Conservation (phyloP, 2,797 vertebrate genomes). For the Hippocampus kuda region DNA sequence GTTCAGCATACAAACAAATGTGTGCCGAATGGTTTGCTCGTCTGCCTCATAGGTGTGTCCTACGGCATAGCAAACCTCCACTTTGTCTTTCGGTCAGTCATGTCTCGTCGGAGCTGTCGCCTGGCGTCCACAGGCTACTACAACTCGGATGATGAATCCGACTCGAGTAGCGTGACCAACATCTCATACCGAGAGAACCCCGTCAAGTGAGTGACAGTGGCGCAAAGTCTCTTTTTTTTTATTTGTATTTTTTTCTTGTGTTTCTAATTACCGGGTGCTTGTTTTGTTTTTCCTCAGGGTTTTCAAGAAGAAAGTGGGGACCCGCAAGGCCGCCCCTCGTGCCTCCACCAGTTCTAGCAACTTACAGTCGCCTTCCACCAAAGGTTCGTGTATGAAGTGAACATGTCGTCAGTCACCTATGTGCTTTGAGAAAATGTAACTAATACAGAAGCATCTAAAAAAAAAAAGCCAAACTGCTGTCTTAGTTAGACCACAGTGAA, state of each 20-base stretch:
- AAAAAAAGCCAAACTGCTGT: too few relatives aligned
- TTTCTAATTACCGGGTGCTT: neutral
- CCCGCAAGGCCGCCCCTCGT: constrained; percentile 27
- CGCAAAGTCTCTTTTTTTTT: neutral
- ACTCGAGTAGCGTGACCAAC: constrained; percentile 54
- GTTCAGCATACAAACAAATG: too few relatives aligned
- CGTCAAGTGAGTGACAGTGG: constrained; percentile 44
- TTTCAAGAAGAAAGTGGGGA: constrained; percentile 56
- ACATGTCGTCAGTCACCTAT: neutral
- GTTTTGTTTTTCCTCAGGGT: constrained; percentile 50
- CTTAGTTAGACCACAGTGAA: too few relatives aligned
- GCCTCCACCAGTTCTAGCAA: constrained; percentile 22
- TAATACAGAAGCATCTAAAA: neutral
- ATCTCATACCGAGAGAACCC: constrained; percentile 61
- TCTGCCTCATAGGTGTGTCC: neutral
- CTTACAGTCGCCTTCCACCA: constrained; percentile 1
- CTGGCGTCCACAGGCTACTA: constrained; percentile 56
- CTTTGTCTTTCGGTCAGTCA: constrained; percentile 31
- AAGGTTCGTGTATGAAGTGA: constrained; percentile 7
- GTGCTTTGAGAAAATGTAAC: constrained; percentile 8
- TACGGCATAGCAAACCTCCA: neutral
- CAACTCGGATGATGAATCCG: constrained; percentile 58
- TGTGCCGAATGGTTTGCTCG: too few relatives aligned
- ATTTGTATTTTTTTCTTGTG: too few relatives aligned
- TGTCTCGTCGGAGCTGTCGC: constrained; percentile 63